Evolutionary conservation across 2,888 invertebrate genomes (phyloP), one percentile per base, ranked within the genome.

Genomic region (Romanomermis culicivorax): DNA sequence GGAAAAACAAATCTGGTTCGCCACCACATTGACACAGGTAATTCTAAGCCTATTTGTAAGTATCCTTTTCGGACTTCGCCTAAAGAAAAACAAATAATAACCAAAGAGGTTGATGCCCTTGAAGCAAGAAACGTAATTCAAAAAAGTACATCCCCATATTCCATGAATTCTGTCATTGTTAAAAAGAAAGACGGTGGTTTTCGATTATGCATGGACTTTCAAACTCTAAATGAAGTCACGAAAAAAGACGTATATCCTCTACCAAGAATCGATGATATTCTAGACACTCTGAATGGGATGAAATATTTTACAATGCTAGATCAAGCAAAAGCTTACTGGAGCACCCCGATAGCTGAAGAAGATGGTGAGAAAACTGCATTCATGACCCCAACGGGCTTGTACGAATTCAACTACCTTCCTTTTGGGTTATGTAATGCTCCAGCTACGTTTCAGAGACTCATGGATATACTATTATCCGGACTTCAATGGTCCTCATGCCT

Each of bases 301-400:
- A 29, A 7, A 49, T 49, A n/a, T 7, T 49, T 49, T 23, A 49
- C 50, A 4, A 27, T 29, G 7, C 50, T 49, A 27, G 50, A 49
- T 20, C 25, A 25, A 25, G 11, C 29, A 11, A 27, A 29, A 4
- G 61, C 58, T 1, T 62, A 57, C 30, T 60, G 57, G 54, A 57
- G 58, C 23, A 51, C 62, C 2, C 29, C 42, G n/a, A 53, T 62
- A 23, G 50, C 47, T 2, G 53, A 57, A 27, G 49, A 30, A 2
- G 59, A 58, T 48, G 54, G 54, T 25, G 43, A 56, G 14, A 61
- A 63, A 26, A 62, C 61, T 0, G 61, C 60, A 1, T 64, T 64
- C 52, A 51, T 56, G 0, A 56, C 51, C 1, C 57, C 56, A 1
- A 23, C 54, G 17, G 60, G 61, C 1, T 55, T 60, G 1, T 64